These are phyloP conservation scores for Eulemur albifrons DNA, from an alignment of 2,797 vertebrate genomes.

Conservation along the genomic window DNA sequence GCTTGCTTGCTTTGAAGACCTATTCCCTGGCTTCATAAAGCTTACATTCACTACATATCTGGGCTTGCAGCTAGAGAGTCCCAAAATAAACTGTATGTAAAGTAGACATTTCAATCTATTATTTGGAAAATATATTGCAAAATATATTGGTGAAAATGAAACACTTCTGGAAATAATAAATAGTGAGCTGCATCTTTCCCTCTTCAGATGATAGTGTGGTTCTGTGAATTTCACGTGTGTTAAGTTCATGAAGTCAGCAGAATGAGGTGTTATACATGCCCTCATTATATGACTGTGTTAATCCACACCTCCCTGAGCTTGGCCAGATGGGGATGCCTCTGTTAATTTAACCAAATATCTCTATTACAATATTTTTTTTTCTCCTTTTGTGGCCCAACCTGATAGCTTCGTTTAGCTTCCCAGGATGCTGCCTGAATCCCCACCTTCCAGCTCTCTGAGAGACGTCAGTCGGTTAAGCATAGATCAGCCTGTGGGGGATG, in stretches of 20 bases:
- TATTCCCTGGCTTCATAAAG: neutral
- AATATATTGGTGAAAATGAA: neutral
- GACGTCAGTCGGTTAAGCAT: neutral
- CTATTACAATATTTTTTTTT: conserved; percentile 33
- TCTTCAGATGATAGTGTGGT: neutral
- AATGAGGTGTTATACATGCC: neutral
- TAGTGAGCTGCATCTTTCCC: neutral
- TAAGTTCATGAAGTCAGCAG: neutral
- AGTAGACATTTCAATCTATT: neutral
- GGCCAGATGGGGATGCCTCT: conserved; percentile 61
- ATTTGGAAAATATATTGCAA: neutral
- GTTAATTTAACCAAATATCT: conserved; percentile 57
- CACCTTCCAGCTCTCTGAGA: neutral
- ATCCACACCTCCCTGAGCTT: neutral
- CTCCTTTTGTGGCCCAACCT: neutral
- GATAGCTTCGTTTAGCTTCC: conserved; percentile 1
- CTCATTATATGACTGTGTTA: neutral
- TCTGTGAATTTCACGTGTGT: neutral
- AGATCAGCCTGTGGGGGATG: conserved; percentile 2
- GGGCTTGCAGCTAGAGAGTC: neutral
- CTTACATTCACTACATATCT: neutral
- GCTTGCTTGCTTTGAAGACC: neutral
- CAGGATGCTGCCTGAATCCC: neutral
- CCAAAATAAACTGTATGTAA: neutral
- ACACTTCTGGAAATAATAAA: neutral